Conservation (phyloP, 2,113 vertebrate species). For the Alces alces region DNA sequence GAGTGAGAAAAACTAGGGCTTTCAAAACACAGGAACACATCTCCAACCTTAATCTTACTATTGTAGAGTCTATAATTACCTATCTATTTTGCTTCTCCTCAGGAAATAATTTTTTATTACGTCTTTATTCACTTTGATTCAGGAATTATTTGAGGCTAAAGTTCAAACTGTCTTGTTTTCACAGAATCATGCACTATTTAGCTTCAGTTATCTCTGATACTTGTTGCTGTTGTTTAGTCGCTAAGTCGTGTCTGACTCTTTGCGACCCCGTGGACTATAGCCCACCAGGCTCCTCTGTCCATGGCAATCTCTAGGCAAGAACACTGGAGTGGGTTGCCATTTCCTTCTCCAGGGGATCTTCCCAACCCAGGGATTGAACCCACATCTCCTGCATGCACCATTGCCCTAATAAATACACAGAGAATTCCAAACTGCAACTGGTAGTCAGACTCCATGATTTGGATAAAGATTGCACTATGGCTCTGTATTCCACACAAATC, state of each 20-base stretch:
- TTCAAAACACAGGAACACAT: background rate
- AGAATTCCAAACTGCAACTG: background rate
- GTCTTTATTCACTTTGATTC: background rate
- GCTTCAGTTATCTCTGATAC: background rate
- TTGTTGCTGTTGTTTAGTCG: background rate
- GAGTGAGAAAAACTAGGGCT: background rate
- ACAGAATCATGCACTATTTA: background rate
- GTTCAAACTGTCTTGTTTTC: background rate
- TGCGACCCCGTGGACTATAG: background rate
- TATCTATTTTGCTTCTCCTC: background rate
- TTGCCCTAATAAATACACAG: background rate
- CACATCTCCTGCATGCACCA: background rate
- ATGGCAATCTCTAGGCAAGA: background rate
- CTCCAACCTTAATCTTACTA: background rate
- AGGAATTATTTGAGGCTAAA: background rate
- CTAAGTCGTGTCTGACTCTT: background rate
- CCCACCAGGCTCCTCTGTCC: background rate
- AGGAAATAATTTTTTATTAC: background rate
- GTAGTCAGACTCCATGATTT: background rate
- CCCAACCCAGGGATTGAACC: background rate
- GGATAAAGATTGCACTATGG: background rate
- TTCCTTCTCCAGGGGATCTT: background rate
- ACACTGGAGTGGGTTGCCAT: background rate
- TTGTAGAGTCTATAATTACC: background rate
- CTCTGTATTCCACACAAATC: background rate